Percentiles rank a stretch among this genome's conserved stretches.
Evolutionary conservation across 2,113 vertebrate species (phyloP).

Genomic region (Psilopogon haemacephalus): DNA sequence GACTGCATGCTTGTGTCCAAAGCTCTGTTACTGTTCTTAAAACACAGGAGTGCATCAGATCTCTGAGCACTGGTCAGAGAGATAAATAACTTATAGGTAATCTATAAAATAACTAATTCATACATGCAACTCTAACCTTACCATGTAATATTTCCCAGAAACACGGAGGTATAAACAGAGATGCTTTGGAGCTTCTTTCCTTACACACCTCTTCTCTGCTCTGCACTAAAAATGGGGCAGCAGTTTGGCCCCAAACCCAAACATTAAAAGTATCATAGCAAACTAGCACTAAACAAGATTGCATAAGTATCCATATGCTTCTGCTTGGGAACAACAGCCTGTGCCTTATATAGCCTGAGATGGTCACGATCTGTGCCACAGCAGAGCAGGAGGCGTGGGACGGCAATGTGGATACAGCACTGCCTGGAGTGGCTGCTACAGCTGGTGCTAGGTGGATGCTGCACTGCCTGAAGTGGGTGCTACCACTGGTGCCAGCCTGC

Average conservation of each 20-base stretch:
- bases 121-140: not conserved
- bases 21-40: not conserved
- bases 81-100: not conserved
- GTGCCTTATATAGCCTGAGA: slow-evolving; percentile 14
- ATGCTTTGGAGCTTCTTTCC: not conserved
- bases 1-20: slow-evolving; percentile 21
- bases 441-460: not conserved
- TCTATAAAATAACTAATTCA: not conserved
- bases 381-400: slow-evolving; percentile 41
- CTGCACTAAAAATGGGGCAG: slow-evolving; percentile 15
- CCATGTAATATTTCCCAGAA: not conserved
- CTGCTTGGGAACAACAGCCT: slow-evolving; percentile 33
- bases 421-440: not conserved
- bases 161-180: not conserved
- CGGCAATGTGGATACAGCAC: not conserved
- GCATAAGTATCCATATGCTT: slow-evolving; percentile 48
- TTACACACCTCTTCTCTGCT: not conserved
- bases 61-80: not conserved
- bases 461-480: not conserved
- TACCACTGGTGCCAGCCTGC: not conserved
- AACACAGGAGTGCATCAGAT: not conserved
- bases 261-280: not conserved
- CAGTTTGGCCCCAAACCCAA: not conserved
- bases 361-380: slow-evolving; percentile 56
- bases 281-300: slow-evolving; percentile 34